A percentile compares a stretch with the other conserved stretches of the same genome.
These are phyloP conservation scores for Dendrocincla fuliginosa DNA, from an alignment of 2,797 vertebrate species.

Conservation along the genomic window DNA sequence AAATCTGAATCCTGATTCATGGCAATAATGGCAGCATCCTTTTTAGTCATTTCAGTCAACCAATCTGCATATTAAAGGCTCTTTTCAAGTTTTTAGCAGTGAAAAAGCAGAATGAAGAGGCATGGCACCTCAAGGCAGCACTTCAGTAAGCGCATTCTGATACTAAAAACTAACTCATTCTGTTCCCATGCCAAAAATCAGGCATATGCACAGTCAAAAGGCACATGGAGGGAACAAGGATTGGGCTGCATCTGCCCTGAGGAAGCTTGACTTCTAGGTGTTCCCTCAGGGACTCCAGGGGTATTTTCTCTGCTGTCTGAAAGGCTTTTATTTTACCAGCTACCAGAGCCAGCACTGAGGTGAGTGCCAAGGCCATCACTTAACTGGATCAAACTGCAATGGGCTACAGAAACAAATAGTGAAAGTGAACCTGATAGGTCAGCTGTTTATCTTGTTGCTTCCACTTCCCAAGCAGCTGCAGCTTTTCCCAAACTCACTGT, in stretches of 20 bases:
- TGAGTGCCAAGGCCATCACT: not conserved
- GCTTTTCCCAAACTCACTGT: conserved; percentile 11
- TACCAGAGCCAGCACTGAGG: not conserved
- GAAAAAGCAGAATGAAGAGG: not conserved
- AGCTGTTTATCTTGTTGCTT: conserved; percentile 16
- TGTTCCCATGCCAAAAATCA: not conserved
- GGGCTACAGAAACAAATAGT: conserved; percentile 43
- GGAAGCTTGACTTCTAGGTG: not conserved
- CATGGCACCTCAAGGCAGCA: not conserved
- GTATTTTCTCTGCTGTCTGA: not conserved
- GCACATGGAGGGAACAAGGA: not conserved
- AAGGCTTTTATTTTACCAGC: not conserved
- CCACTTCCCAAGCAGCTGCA: conserved; percentile 29
- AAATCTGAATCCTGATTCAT: conserved; percentile 11
- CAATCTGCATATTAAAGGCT: conserved; percentile 5
- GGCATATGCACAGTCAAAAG: not conserved
- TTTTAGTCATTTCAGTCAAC: conserved; percentile 2
- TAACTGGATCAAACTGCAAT: not conserved
- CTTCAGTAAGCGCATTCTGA: not conserved
- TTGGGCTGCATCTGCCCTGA: not conserved
- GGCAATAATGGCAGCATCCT: not conserved
- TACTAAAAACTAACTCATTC: not conserved
- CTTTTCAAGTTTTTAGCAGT: not conserved
- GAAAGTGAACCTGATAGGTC: conserved; percentile 47
- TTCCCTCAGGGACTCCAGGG: not conserved